Evolutionary conservation across 2,113 vertebrate species (phyloP).

Genomic region (Poeciliopsis retropinna): DNA sequence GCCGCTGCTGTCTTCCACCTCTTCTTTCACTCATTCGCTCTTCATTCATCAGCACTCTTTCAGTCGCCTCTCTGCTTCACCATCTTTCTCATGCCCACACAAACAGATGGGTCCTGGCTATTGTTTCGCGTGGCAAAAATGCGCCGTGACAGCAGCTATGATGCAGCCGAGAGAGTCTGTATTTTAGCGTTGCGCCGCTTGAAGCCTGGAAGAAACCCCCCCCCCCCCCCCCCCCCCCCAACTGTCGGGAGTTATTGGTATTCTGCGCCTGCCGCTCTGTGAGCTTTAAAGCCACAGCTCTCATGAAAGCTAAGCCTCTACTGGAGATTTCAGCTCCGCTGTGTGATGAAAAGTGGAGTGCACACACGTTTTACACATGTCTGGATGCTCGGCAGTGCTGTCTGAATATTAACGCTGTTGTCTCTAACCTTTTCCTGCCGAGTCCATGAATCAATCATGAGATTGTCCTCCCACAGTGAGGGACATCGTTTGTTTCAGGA

Average conservation of each 20-base stretch:
- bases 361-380: background rate
- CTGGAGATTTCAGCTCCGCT: constrained; percentile 5
- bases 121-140: constrained; percentile 42
- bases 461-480: background rate
- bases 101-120: constrained; percentile 43
- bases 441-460: background rate
- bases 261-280: constrained; percentile 4
- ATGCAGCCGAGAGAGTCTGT: background rate
- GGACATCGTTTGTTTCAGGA: background rate
- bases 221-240: too few relatives aligned
- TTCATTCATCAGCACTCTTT: constrained; percentile 25
- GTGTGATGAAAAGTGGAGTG: background rate
- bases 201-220: constrained; percentile 2
- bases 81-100: constrained; percentile 53
- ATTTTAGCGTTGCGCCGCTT: constrained; percentile 1
- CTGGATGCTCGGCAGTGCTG: background rate
- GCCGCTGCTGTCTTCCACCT: constrained; percentile 20
- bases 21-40: background rate
- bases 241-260: constrained; percentile 13
- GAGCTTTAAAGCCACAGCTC: background rate
- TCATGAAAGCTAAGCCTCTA: constrained; percentile 5
- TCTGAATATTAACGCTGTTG: constrained; percentile 58
- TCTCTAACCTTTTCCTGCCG: background rate
- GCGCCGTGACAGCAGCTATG: constrained; percentile 22
- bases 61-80: background rate